A percentile compares a stretch with the other conserved stretches of the same genome.
phyloP scores from a whole-genome alignment of 2,888 invertebrate genomes.

The Hybos culiciformis region DNA sequence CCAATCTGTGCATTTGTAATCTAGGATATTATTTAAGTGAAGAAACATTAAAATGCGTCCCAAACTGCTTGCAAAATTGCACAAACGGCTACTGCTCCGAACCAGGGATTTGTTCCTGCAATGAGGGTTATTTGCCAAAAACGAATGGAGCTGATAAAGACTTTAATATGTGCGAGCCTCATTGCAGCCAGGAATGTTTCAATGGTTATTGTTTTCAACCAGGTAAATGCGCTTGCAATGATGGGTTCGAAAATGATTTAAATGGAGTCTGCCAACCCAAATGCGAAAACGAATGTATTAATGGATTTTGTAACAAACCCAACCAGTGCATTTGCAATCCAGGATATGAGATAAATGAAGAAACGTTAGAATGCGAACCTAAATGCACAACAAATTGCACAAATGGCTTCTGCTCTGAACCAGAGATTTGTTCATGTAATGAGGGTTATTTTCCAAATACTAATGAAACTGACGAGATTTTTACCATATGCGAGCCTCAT shows the following conservation, averaged over 20 bases:
- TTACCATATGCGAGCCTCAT: conserved; percentile 3
- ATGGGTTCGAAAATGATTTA: conserved; percentile 16
- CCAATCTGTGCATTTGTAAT: conserved; percentile 56
- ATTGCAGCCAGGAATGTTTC: conserved; percentile 1
- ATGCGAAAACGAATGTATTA: too few relatives aligned
- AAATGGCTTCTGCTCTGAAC: conserved; percentile 25
- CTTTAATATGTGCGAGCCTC: conserved; percentile 3
- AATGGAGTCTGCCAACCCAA: too few relatives aligned
- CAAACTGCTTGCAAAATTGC: not conserved
- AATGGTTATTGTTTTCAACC: conserved; percentile 19
- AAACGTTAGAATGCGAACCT: not conserved
- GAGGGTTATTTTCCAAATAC: conserved; percentile 20
- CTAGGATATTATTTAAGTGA: conserved; percentile 24
- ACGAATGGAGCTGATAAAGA: not conserved
- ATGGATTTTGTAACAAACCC: too few relatives aligned
- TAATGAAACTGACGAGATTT: not conserved
- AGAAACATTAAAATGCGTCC: not conserved
- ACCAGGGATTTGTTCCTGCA: conserved; percentile 26
- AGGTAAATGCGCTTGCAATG: conserved; percentile 31
- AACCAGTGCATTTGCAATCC: too few relatives aligned
- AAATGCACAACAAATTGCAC: conserved; percentile 4
- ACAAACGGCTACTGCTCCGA: conserved; percentile 25
- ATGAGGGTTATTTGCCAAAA: conserved; percentile 19
- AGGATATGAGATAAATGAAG: too few relatives aligned
- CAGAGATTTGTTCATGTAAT: conserved; percentile 25